These are phyloP conservation scores for Geothlypis trichas DNA, from an alignment of 2,113 vertebrate genomes.

Conservation along the genomic window DNA sequence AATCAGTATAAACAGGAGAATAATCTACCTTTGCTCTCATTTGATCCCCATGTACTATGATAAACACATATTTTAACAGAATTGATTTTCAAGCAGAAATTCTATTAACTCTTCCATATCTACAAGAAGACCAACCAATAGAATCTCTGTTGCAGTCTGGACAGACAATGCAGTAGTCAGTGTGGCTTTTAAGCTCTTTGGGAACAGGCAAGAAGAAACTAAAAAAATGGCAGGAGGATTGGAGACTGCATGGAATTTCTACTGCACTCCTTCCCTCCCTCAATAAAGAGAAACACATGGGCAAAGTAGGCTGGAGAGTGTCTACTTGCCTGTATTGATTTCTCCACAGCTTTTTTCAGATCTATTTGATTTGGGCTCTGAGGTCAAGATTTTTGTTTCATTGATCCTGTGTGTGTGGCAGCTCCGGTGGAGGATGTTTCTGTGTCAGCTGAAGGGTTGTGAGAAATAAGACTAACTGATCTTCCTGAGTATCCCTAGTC, in stretches of 20 bases:
- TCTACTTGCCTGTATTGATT: not conserved
- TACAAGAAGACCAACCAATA: not conserved
- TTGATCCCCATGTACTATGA: not conserved
- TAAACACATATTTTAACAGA: not conserved
- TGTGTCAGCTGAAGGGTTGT: not conserved
- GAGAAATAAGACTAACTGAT: not conserved
- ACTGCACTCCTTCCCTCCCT: not conserved
- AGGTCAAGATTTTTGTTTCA: constrained; percentile 11
- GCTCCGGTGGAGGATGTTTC: not conserved
- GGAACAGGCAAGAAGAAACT: not conserved
- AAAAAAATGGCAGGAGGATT: not conserved
- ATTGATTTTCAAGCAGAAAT: not conserved
- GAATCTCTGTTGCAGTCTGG: not conserved
- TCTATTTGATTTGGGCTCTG: not conserved
- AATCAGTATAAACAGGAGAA: not conserved
- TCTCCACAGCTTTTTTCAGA: not conserved
- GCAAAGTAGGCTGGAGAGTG: not conserved
- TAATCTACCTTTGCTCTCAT: not conserved
- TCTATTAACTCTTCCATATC: not conserved
- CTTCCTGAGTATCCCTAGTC: not conserved
- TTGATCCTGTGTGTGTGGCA: not conserved
- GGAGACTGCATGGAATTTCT: not conserved
- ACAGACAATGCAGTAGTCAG: not conserved
- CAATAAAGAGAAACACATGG: not conserved
- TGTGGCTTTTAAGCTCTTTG: not conserved